phyloP scores from a whole-genome alignment of 35 echinoderm and acorn worm species.

The Holothuria glaberrima region DNA sequence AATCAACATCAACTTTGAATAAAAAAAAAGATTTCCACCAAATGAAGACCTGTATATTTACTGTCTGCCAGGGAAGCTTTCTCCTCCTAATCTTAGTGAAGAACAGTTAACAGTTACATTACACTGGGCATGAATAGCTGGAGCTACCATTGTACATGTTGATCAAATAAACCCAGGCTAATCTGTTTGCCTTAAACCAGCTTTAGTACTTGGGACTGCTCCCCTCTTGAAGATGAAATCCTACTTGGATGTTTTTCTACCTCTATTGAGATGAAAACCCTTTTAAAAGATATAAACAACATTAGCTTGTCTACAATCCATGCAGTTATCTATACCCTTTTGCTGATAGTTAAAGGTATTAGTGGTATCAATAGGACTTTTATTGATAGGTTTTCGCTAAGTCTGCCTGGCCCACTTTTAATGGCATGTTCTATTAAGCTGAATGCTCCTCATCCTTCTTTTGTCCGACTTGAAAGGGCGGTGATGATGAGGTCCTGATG shows the following conservation, averaged over 20 bases:
- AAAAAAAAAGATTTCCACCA: too few species aligned
- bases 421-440: conserved; percentile 60
- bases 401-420: conserved; percentile 50
- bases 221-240: conserved; percentile 36
- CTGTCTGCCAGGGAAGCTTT: too few species aligned
- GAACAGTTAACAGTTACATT: conserved; percentile 48
- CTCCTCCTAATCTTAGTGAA: too few species aligned
- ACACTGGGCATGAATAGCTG: not conserved
- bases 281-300: conserved; percentile 47
- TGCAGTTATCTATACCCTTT: conserved; percentile 43
- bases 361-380: conserved; percentile 44
- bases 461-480: conserved; percentile 42
- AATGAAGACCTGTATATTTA: too few species aligned
- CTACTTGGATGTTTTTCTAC: conserved; percentile 46
- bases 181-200: conserved; percentile 55
- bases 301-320: conserved; percentile 49
- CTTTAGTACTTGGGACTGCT: not conserved
- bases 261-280: conserved; percentile 32
- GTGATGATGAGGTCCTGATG: conserved; percentile 51
- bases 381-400: conserved; percentile 44
- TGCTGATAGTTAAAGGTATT: conserved; percentile 41
- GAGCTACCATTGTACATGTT: not conserved
- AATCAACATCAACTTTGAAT: too few species aligned
- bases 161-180: conserved; percentile 40
- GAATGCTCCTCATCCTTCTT: conserved; percentile 29